phyloP scores from a whole-genome alignment of 2,797 vertebrate genomes.

The Galago senegalensis region DNA sequence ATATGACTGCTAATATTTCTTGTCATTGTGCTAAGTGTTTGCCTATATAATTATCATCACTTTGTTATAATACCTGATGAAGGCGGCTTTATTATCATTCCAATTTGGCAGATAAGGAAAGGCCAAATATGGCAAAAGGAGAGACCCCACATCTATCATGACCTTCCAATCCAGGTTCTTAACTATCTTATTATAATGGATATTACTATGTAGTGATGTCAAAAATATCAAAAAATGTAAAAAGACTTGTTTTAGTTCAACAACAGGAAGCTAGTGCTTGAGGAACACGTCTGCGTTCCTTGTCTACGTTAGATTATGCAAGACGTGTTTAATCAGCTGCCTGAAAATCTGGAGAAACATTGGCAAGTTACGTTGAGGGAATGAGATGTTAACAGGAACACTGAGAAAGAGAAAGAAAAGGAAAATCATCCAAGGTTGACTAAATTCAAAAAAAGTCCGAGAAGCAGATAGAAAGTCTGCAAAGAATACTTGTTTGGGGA shows the following conservation, averaged over 20 bases:
- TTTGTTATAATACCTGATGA: neutral
- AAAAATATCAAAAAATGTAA: neutral
- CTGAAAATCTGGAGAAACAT: neutral
- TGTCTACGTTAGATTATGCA: neutral
- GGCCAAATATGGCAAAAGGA: neutral
- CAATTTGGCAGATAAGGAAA: neutral
- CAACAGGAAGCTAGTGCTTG: neutral
- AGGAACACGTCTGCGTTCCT: neutral
- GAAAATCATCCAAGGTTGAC: neutral
- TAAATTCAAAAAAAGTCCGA: neutral
- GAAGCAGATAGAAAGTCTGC: neutral
- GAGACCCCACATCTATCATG: neutral
- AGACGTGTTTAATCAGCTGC: neutral
- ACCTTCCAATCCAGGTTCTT: neutral
- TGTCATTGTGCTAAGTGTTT: neutral
- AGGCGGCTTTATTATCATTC: neutral
- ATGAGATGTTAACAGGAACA: neutral
- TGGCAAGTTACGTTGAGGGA: neutral
- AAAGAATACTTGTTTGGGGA: neutral
- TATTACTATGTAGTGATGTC: neutral
- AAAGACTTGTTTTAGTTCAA: neutral
- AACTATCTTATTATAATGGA: neutral
- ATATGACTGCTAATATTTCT: neutral
- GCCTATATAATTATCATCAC: neutral
- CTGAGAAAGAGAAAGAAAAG: neutral